These are phyloP conservation scores for Chamaetylas fuelleborni DNA, from an alignment of 2,113 vertebrate genomes.

Conservation along the genomic window DNA sequence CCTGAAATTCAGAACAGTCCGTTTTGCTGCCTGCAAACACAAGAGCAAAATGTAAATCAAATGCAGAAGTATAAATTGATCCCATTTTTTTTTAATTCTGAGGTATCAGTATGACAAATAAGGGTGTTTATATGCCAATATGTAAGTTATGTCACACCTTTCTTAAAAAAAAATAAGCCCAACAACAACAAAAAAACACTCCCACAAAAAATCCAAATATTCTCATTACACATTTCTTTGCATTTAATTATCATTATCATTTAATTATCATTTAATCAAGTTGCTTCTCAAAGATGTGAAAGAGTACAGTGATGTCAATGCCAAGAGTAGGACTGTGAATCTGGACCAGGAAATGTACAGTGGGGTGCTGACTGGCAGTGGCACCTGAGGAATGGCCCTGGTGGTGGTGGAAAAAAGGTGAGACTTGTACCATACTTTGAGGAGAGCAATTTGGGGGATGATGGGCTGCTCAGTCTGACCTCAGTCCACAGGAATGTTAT, in stretches of 20 bases:
- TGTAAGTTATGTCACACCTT: neutral
- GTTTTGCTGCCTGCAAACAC: neutral
- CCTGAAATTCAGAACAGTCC: neutral
- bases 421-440: neutral
- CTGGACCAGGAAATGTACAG: neutral
- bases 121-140: neutral
- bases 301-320: neutral
- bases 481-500: neutral
- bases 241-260: neutral
- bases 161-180: neutral
- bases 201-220: too few species aligned
- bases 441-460: neutral
- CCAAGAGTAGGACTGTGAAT: too few species aligned
- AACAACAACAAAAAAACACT: neutral
- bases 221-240: neutral
- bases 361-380: neutral
- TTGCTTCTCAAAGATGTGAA: neutral
- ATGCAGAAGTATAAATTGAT: neutral
- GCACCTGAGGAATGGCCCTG: neutral
- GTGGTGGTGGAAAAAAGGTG: neutral
- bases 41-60: neutral
- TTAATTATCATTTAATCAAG: neutral
- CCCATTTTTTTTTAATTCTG: neutral
- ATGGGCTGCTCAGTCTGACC: neutral
- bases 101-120: neutral